A percentile compares a stretch with the other conserved stretches of the same genome.
These are phyloP conservation scores for Patella ulyssiponensis DNA, from an alignment of 2,888 invertebrate genomes.

Conservation along the genomic window DNA sequence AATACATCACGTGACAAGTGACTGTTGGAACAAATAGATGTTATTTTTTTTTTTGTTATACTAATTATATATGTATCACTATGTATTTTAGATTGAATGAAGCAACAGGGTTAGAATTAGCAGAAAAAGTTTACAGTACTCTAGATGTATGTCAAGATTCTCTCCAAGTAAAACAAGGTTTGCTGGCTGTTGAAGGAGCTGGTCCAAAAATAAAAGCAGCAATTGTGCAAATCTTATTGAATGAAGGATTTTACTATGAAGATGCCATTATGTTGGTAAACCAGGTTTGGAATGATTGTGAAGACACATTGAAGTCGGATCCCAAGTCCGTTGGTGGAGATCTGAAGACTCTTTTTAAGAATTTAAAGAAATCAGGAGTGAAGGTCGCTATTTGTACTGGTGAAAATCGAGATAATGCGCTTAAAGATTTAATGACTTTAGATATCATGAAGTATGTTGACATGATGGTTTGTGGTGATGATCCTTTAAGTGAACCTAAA, in stretches of 20 bases:
- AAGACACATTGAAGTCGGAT: constrained; percentile 39
- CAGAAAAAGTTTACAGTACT: constrained; percentile 63
- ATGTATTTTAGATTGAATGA: constrained; percentile 66
- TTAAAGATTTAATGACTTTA: constrained; percentile 51
- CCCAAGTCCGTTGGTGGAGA: constrained; percentile 40
- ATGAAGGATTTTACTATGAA: constrained; percentile 62
- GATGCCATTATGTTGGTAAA: constrained; percentile 58
- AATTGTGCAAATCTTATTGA: constrained; percentile 64
- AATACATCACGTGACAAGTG: no score
- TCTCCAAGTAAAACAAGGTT: constrained; percentile 54
- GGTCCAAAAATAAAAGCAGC: constrained; percentile 65
- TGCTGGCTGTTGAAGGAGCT: constrained; percentile 70
- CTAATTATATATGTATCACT: no score
- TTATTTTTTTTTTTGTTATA: no score
- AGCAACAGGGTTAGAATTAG: constrained; percentile 66
- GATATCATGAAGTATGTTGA: constrained; percentile 68
- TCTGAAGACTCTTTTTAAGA: constrained; percentile 57
- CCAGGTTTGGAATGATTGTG: constrained; percentile 47
- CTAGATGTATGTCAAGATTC: constrained; percentile 69
- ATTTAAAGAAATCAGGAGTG: constrained; percentile 67
- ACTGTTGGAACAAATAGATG: no score
- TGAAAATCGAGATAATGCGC: constrained; percentile 61
- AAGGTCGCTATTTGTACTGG: constrained; percentile 74
- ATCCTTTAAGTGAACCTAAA: constrained; percentile 69
- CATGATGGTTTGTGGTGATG: constrained; percentile 74